Percentiles rank a stretch among this genome's conserved stretches.
Evolutionary conservation across 2,888 invertebrate species (phyloP).

Genomic region (Ichneumoninae sp.): DNA sequence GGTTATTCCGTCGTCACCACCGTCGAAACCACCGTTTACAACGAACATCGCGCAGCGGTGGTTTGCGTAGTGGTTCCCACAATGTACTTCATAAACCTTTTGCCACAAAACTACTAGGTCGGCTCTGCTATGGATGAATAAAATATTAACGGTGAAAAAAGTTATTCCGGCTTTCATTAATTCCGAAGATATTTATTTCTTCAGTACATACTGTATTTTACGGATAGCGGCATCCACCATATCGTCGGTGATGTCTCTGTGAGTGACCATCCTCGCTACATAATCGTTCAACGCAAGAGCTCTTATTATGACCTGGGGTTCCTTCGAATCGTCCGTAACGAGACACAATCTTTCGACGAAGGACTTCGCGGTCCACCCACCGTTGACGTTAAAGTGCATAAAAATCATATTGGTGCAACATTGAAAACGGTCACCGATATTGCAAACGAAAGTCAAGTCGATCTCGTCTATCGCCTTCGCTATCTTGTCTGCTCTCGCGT

Average conservation of each 20-base stretch:
- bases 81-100: too few relatives aligned
- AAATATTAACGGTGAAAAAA: constrained; percentile 31
- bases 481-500: constrained; percentile 88
- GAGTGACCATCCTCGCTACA: constrained; percentile 89
- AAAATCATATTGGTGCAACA: constrained; percentile 90
- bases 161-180: not conserved
- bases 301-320: constrained; percentile 87
- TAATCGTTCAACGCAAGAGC: constrained; percentile 87
- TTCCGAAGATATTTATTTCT: not conserved
- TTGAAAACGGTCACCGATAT: constrained; percentile 86
- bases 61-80: too few relatives aligned
- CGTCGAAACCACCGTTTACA: too few relatives aligned
- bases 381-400: constrained; percentile 84
- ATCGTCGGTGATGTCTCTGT: constrained; percentile 89
- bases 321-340: constrained; percentile 84
- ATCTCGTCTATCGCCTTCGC: constrained; percentile 88
- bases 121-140: not conserved
- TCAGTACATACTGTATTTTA: constrained; percentile 84
- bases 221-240: constrained; percentile 89
- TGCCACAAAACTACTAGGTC: too few relatives aligned
- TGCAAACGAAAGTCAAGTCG: constrained; percentile 86
- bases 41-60: too few relatives aligned
- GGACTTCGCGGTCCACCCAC: constrained; percentile 83
- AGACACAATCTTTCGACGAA: constrained; percentile 86
- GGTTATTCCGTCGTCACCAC: too few relatives aligned